Percentiles rank a stretch among this genome's conserved stretches.
Evolutionary conservation across 2,113 vertebrate genomes (phyloP).

Genomic region (Gadus macrocephalus): DNA sequence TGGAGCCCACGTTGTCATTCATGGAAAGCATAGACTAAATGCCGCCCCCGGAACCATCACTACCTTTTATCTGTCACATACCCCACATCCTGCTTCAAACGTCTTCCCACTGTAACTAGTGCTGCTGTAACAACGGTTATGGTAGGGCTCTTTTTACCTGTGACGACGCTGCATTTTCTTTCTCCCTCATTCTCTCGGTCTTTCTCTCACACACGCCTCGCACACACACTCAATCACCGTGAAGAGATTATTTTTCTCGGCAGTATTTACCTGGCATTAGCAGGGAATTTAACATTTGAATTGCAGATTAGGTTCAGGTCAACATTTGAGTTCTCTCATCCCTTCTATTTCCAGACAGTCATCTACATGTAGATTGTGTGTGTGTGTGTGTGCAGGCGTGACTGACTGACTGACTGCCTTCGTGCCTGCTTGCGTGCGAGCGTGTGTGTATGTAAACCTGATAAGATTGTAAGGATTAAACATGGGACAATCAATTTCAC

Average conservation of each 20-base stretch:
- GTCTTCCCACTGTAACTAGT: conserved; percentile 12
- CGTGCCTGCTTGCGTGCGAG: no score
- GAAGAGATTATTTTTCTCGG: neutral
- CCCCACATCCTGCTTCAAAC: conserved; percentile 28
- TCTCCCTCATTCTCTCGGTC: no score
- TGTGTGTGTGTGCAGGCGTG: no score
- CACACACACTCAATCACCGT: neutral
- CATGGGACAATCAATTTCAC: no score
- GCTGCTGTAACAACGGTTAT: conserved; percentile 3
- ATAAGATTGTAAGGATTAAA: no score
- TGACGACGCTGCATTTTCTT: no score
- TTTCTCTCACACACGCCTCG: no score
- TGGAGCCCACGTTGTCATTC: conserved; percentile 25
- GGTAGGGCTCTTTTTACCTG: no score
- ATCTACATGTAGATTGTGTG: neutral
- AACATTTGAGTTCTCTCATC: neutral
- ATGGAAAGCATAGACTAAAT: conserved; percentile 14
- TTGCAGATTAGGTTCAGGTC: neutral
- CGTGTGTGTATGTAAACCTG: no score
- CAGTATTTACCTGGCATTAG: neutral
- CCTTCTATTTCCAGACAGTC: neutral
- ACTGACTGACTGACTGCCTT: no score
- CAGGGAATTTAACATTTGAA: conserved; percentile 4
- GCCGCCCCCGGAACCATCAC: neutral
- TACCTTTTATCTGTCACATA: neutral